Percentiles rank a stretch among this genome's conserved stretches.
These are phyloP conservation scores for Phasianus colchicus DNA, from an alignment of 2,113 vertebrate species.

Conservation along the genomic window DNA sequence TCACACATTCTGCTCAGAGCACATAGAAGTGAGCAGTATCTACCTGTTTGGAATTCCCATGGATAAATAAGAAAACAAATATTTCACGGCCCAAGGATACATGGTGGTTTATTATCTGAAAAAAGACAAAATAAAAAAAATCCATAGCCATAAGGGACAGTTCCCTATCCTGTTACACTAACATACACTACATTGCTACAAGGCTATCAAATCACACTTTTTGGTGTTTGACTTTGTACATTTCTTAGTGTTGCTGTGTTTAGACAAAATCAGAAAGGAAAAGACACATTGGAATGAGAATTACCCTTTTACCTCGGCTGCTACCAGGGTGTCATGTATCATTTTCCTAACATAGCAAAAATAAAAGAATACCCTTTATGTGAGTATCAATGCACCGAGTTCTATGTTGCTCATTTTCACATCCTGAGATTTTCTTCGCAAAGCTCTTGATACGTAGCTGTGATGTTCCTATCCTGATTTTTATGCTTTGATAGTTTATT, in stretches of 20 bases:
- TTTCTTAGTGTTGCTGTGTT: too few species aligned
- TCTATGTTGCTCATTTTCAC: neutral
- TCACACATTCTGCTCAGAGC: neutral
- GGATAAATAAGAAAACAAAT: slow-evolving; percentile 1
- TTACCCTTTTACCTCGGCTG: neutral
- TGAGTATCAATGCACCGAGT: neutral
- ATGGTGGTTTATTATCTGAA: neutral
- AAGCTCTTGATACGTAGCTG: neutral
- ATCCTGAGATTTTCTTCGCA: neutral
- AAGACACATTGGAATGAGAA: neutral
- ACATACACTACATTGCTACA: neutral
- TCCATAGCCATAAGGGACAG: neutral
- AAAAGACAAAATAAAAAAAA: neutral
- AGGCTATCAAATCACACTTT: neutral
- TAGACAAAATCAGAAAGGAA: neutral
- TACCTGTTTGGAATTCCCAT: neutral
- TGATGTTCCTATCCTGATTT: neutral
- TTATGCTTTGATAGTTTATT: neutral
- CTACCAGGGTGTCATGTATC: neutral
- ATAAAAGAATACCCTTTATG: neutral
- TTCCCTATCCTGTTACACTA: neutral
- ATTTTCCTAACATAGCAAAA: neutral
- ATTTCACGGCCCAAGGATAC: neutral
- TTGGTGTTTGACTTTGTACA: too few species aligned
- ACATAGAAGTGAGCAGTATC: neutral